These are phyloP conservation scores for Sphinx pinastri DNA, from an alignment of 2,888 invertebrate genomes.

Conservation along the genomic window DNA sequence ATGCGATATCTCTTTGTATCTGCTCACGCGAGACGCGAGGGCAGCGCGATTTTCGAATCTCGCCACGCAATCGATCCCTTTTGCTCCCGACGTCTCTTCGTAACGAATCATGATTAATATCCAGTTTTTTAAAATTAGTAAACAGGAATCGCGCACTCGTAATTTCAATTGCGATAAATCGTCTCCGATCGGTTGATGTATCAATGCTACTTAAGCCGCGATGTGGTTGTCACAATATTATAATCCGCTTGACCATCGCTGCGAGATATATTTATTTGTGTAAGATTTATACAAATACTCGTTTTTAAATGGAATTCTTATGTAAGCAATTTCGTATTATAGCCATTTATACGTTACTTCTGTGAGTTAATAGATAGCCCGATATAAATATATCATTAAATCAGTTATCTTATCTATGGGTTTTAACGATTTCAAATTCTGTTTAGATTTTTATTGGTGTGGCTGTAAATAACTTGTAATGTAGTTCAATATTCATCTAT, in stretches of 20 bases:
- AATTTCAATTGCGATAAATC: conserved; percentile 18
- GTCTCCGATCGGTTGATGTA: conserved; percentile 19
- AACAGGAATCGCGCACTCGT: conserved; percentile 1
- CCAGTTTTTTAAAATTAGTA: conserved; percentile 34
- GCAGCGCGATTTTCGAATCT: conserved; percentile 57
- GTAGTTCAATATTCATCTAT: no score
- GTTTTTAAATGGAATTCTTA: conserved; percentile 1
- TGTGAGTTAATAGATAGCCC: no score
- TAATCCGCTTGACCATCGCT: conserved; percentile 19
- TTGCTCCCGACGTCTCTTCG: conserved; percentile 57
- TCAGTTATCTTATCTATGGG: no score
- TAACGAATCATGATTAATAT: conserved; percentile 62
- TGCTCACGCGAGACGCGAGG: conserved; percentile 57
- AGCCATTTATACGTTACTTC: not conserved
- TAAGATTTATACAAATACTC: conserved; percentile 1
- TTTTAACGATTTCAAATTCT: no score
- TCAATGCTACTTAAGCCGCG: conserved; percentile 24
- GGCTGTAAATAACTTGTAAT: no score
- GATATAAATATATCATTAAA: no score
- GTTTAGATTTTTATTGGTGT: no score
- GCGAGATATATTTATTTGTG: conserved; percentile 21
- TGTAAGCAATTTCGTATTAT: conserved; percentile 1
- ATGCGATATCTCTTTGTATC: conserved; percentile 70
- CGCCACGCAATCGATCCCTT: conserved; percentile 56
- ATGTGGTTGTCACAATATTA: conserved; percentile 21